Base-by-base conservation (phyloP, 2,797 vertebrate species). In the Heliangelus exortis region DNA sequence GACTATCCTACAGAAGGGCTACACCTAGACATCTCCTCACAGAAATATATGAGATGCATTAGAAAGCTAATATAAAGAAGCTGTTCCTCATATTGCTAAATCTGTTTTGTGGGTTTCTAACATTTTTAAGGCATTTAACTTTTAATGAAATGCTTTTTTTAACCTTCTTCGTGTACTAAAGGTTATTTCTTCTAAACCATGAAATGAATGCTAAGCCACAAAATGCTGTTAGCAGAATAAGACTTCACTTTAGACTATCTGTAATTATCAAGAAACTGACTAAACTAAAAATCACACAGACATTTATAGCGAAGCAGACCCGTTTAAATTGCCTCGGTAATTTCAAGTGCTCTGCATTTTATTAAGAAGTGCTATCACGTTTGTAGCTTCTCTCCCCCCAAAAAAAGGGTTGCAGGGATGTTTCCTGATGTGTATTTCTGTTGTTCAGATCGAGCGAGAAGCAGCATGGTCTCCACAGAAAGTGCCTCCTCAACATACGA, bases 401-500 rank as follows among this genome's bases (percentile, higher is more conserved):
- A 41, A 16, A 15, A 48, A 72, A 29, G 9, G 3, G 12, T 9
- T 26, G 10, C 18, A 26, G 28, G 47, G 20, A 11, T 19, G 8
- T 90, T 85, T 84, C 86, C 39, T 78, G 69, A 6, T 8, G 15
- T 43, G 15, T 75, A 7, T 43, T 36, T 17, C 29, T 10, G 3
- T 0, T 47, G 1, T 54, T 33, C 84, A 99, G 99, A 99, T 97
- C 98, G 99, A n/a, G 99, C 99, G 6, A 98, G 99, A 87, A 99
- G 99, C 98, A 99, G 99, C 98, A 99, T 99, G 99, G 99, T 99
- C 87, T 99, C 99, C 67, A 99, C 99, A 53, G 99, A 99, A 98
- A 99, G 99, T 84, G 99, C 99, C 76, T 99, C 99, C 93, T 99
- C 99, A 95, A 99, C 99, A 2, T 99, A 99, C 0, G 99, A 99